Evolutionary conservation across 2,797 vertebrate species (phyloP).

Genomic region (Phyllotis vaccarum): DNA sequence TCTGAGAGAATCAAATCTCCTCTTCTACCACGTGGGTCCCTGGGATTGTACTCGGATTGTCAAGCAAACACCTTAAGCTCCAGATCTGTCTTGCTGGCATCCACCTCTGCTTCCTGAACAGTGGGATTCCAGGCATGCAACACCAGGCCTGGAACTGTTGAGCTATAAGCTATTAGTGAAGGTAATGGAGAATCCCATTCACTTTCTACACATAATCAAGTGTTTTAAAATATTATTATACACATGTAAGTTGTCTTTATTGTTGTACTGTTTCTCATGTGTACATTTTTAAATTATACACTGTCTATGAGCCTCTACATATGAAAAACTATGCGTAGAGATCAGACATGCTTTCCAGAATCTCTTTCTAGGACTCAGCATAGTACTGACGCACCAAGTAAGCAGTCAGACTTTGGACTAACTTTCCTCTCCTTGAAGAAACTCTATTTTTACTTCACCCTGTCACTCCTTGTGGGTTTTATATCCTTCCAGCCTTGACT

Average conservation of each 20-base stretch:
- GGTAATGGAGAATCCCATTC: not conserved
- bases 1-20: not conserved
- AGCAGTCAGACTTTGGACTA: not conserved
- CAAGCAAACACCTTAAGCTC: not conserved
- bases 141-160: too few relatives aligned
- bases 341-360: not conserved
- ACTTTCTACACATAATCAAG: not conserved
- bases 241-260: not conserved
- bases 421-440: not conserved
- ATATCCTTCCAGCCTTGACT: not conserved
- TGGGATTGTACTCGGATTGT: not conserved
- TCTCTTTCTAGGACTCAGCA: not conserved
- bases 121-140: not conserved
- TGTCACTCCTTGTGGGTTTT: slow-evolving; percentile 40
- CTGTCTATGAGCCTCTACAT: not conserved
- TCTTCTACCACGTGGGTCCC: too few relatives aligned
- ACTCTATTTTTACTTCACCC: slow-evolving; percentile 7
- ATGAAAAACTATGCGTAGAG: not conserved
- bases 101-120: not conserved
- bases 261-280: not conserved
- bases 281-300: not conserved
- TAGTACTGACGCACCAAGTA: not conserved
- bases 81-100: not conserved
- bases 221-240: not conserved
- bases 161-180: not conserved